These are phyloP conservation scores for Ophonus ardosiacus DNA, from an alignment of 2,888 invertebrate species.

Conservation along the genomic window DNA sequence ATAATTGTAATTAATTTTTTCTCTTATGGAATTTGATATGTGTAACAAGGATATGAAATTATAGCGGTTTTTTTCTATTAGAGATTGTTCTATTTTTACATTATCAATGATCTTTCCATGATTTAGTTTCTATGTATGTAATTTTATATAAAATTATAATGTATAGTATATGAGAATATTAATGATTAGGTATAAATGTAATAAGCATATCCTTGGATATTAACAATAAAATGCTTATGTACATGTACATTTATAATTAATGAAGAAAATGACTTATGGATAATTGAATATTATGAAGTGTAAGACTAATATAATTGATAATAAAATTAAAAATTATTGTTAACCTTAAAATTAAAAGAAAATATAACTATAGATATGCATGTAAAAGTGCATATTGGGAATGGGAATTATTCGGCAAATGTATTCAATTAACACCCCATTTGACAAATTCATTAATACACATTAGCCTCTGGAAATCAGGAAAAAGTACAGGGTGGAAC, in stretches of 20 bases:
- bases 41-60: constrained; percentile 37
- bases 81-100: constrained; percentile 5
- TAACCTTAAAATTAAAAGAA: no score
- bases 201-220: background rate
- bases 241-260: background rate
- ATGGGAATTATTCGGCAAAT: no score
- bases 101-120: constrained; percentile 2
- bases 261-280: background rate
- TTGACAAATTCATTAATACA: no score
- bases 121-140: background rate
- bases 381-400: no score
- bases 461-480: no score
- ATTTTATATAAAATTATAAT: constrained; percentile 18
- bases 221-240: background rate
- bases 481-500: no score
- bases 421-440: no score
- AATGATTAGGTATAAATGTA: background rate
- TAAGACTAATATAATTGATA: no score
- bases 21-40: constrained; percentile 1
- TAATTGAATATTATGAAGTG: background rate
- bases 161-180: background rate
- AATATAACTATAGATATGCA: no score
- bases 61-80: background rate
- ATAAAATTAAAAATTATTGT: no score
- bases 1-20: constrained; percentile 11